phyloP scores from a whole-genome alignment of 2,113 vertebrate genomes.

The Xiphophorus hellerii region DNA sequence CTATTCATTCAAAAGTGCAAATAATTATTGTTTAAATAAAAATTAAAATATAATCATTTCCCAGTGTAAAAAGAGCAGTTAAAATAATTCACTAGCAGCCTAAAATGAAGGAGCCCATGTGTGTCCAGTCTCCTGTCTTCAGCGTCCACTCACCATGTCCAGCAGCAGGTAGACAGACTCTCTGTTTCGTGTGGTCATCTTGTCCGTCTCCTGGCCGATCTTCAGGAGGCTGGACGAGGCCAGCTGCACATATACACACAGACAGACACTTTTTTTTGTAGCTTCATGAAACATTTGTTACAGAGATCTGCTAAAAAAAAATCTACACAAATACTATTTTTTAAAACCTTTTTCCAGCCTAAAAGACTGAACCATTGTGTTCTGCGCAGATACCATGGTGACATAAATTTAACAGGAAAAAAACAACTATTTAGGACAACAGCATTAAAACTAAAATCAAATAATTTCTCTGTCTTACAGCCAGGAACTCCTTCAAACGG shows the following conservation, averaged over 20 bases:
- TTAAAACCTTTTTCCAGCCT: neutral
- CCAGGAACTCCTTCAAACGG: conserved; percentile 97
- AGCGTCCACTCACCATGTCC: conserved; percentile 89
- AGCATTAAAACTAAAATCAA: neutral
- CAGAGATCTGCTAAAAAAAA: neutral
- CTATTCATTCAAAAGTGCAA: no score
- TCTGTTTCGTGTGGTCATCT: conserved; percentile 96
- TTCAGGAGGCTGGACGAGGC: conserved; percentile 97
- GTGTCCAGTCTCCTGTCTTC: no score
- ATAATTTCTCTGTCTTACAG: conserved; percentile 81
- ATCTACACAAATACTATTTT: neutral
- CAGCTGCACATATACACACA: conserved; percentile 79
- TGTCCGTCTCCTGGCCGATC: conserved; percentile 98
- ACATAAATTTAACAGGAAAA: neutral
- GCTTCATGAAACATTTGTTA: neutral
- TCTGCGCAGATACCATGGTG: neutral
- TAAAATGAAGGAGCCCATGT: no score
- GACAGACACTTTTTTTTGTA: neutral
- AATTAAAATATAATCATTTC: no score
- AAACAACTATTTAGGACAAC: neutral
- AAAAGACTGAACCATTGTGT: neutral
- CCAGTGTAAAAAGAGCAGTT: no score
- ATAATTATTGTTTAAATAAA: neutral
- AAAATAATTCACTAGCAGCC: no score
- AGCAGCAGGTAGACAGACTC: conserved; percentile 98